phyloP scores from a whole-genome alignment of 2,113 vertebrate genomes.

The Apteryx mantelli region DNA sequence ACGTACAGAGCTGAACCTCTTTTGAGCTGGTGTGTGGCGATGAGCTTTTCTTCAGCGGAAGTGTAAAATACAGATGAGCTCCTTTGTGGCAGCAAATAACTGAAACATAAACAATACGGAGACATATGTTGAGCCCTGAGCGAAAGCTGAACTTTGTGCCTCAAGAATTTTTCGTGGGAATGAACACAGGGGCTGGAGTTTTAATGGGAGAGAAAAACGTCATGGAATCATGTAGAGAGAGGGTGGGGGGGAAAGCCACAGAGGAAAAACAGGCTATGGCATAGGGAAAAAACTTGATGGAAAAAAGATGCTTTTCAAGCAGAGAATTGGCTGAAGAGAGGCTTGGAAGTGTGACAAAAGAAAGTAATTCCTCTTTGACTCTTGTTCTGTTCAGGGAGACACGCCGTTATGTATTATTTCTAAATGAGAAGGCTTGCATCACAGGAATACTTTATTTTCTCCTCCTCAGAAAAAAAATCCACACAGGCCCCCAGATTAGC shows the following conservation, averaged over 20 bases:
- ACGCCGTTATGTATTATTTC: constrained; percentile 27
- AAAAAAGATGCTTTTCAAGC: constrained; percentile 11
- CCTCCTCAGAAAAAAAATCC: background rate
- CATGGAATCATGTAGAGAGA: background rate
- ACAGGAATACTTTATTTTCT: constrained; percentile 3
- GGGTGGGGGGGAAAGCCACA: background rate
- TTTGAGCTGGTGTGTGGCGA: background rate
- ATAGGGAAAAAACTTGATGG: background rate
- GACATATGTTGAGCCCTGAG: background rate
- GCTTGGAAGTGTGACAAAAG: constrained; percentile 43
- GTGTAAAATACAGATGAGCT: background rate
- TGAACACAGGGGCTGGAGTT: background rate
- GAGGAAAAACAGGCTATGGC: background rate
- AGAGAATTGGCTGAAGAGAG: constrained; percentile 16
- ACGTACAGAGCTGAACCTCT: background rate
- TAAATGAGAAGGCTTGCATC: constrained; percentile 17
- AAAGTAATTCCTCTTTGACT: constrained; percentile 17
- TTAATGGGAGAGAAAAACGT: background rate
- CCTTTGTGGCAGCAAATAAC: background rate
- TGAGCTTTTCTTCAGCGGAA: background rate
- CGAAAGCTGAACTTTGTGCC: background rate
- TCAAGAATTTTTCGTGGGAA: background rate
- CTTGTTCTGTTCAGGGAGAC: constrained; percentile 1
- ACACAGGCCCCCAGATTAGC: background rate
- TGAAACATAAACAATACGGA: background rate